Base-by-base conservation (phyloP, 2,888 invertebrate species). In the Celastrina argiolus region DNA sequence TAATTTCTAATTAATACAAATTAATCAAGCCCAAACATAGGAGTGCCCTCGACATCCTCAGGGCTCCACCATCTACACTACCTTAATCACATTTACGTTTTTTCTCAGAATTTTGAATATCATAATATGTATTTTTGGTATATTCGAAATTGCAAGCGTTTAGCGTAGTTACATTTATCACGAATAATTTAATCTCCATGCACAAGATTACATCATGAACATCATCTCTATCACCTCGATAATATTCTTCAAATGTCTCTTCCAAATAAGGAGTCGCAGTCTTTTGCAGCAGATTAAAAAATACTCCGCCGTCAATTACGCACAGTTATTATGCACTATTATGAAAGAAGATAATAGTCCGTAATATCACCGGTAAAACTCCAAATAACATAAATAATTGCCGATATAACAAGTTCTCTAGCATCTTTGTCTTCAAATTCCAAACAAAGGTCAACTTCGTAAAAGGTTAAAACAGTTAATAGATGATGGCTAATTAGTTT, bases 391-490 rank as follows among this genome's bases (percentile, higher is more conserved):
- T 16, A 3, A 10, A 8, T 56, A 31, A 58, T 58, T 16, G 31
- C 22, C 51, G 51, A 18, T 51, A 51, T 8, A 51, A 26, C 51
- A 26, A 51, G 51, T 26, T 51, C 26, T 51, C 26, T 58, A 58
- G 16, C 58, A 58, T 58, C 28, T 58, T 58, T 58, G 58, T 31
- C 8, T 58, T 31, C 12, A 58, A 51, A 51, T 51, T 51, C 51
- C 26, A 22, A 22, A 4, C 51, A 51, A 51, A 51, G 51, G 12
- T 51, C 51, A 51, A 26, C 51, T 51, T 26, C 22, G 26, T 51
- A 51, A 51, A 51, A 51, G 22, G 51, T 51, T 51, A 51, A 51
- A 51, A 10, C 5, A 12, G 51, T 51, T 51, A 22, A 26, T 51
- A 51, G 51, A 51, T 16, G 51, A 26, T 22, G 12, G 51, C 51